These are phyloP conservation scores for Cossypha heuglini DNA, from an alignment of 2,797 vertebrate genomes.

Conservation along the genomic window DNA sequence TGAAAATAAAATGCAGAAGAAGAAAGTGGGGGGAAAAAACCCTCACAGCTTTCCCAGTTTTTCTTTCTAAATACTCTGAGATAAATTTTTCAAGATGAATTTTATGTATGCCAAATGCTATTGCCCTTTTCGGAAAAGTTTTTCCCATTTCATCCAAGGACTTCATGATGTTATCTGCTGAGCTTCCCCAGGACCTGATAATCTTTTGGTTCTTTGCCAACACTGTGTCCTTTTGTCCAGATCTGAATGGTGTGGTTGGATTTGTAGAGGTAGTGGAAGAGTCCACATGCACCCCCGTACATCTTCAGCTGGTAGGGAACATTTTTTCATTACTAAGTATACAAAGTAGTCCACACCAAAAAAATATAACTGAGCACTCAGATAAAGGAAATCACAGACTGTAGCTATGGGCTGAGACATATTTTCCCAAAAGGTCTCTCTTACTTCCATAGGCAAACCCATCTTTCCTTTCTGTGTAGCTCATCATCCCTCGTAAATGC, in stretches of 20 bases:
- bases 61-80: neutral
- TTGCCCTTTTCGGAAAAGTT: neutral
- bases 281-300: rapidly evolving
- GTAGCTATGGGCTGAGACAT: neutral
- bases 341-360: neutral
- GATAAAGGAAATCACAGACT: neutral
- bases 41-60: neutral
- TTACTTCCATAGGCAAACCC: neutral
- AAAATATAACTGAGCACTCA: neutral
- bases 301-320: neutral
- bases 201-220: neutral
- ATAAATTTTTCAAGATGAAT: neutral
- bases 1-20: neutral
- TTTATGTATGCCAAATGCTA: neutral
- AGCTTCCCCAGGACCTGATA: neutral
- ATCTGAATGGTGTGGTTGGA: neutral
- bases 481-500: neutral
- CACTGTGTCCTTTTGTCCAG: neutral
- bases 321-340: neutral
- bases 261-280: neutral
- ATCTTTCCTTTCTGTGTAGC: neutral
- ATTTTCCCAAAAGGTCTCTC: neutral
- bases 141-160: neutral
- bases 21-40: neutral
- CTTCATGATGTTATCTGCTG: neutral